Evolutionary conservation across 2,888 invertebrate genomes (phyloP).

Genomic region (Plebejus melissa): DNA sequence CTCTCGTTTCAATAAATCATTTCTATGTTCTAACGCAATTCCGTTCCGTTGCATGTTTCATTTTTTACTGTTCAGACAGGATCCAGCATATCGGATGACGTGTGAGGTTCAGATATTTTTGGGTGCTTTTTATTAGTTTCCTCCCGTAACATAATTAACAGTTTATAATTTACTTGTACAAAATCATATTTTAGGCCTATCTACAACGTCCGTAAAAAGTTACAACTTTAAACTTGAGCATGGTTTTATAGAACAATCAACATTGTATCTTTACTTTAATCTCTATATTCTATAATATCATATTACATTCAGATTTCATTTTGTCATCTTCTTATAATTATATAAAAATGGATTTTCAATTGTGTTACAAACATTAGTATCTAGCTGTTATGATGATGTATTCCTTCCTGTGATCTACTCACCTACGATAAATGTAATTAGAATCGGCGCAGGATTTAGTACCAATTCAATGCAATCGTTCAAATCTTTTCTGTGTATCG

Average conservation of each 20-base stretch:
- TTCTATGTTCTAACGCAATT: constrained; percentile 55
- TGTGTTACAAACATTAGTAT: too few relatives aligned
- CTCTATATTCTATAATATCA: neutral
- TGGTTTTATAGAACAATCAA: neutral
- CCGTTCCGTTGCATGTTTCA: constrained; percentile 60
- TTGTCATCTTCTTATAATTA: too few relatives aligned
- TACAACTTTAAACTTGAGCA: neutral
- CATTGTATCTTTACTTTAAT: neutral
- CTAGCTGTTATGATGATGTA: too few relatives aligned
- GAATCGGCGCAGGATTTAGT: too few relatives aligned
- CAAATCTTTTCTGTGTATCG: too few relatives aligned
- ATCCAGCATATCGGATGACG: constrained; percentile 63
- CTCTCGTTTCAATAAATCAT: constrained; percentile 63
- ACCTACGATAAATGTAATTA: too few relatives aligned
- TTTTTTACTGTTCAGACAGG: constrained; percentile 65
- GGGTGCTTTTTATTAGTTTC: constrained; percentile 45
- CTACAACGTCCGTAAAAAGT: constrained; percentile 3
- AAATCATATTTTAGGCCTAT: neutral
- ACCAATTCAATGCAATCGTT: too few relatives aligned
- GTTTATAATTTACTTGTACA: constrained; percentile 10
- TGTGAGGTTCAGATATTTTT: constrained; percentile 43
- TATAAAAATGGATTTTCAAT: too few relatives aligned
- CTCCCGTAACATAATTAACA: constrained; percentile 30
- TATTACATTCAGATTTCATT: neutral
- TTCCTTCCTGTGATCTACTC: too few relatives aligned